Conservation (phyloP, 2,113 vertebrate species). For the Pica pica region DNA sequence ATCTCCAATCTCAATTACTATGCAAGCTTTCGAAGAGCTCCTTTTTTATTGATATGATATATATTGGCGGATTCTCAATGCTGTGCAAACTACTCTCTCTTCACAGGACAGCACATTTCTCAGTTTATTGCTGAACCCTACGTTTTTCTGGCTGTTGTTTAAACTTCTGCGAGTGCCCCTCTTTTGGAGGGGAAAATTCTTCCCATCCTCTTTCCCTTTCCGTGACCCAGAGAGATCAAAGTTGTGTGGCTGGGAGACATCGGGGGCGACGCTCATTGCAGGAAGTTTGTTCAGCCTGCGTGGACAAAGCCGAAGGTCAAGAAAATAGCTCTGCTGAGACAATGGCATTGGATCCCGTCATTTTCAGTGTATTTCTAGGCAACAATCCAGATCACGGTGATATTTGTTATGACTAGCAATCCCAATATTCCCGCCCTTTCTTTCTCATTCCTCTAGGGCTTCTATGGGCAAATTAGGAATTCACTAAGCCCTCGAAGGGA, state of each 20-base stretch:
- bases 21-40: slow-evolving; percentile 62
- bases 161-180: neutral
- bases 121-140: slow-evolving; percentile 46
- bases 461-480: slow-evolving; percentile 35
- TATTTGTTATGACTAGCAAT: neutral
- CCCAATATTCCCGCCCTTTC: neutral
- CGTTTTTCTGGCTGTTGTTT: slow-evolving; percentile 1
- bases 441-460: slow-evolving; percentile 6
- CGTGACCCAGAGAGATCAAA: neutral
- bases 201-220: neutral
- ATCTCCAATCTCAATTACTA: slow-evolving; percentile 73
- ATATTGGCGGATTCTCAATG: slow-evolving; percentile 36
- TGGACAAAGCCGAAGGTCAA: slow-evolving; percentile 36
- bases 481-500: neutral
- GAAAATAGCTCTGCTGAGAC: neutral
- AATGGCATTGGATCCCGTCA: neutral
- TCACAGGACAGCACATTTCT: neutral
- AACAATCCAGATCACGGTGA: neutral
- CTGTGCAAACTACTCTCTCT: slow-evolving; percentile 36
- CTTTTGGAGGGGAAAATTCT: neutral
- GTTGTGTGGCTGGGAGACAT: neutral
- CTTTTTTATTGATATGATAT: slow-evolving; percentile 59
- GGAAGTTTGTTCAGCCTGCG: neutral
- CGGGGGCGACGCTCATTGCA: neutral
- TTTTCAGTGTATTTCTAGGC: neutral